These are phyloP conservation scores for Branchinecta lindahli DNA, from an alignment of 1,140 invertebrate species.

Conservation along the genomic window DNA sequence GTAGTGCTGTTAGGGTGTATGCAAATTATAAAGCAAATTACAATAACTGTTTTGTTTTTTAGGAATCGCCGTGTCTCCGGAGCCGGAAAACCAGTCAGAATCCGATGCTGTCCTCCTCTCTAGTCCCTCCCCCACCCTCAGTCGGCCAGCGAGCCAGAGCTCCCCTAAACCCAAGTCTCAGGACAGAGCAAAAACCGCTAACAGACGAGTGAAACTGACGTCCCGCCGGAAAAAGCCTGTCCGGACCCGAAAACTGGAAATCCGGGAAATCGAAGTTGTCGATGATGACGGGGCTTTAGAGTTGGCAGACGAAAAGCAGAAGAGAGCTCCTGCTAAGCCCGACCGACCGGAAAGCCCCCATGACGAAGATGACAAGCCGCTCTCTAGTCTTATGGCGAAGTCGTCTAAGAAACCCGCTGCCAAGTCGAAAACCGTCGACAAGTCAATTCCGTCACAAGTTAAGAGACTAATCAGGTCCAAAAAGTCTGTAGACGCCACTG, in stretches of 20 bases:
- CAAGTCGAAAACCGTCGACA: not conserved
- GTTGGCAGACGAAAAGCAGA: not conserved
- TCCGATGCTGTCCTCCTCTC: not conserved
- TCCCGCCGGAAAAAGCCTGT: too few relatives aligned
- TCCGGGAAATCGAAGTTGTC: not conserved
- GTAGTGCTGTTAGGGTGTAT: too few relatives aligned
- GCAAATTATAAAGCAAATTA: too few relatives aligned
- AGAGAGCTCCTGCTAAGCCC: not conserved
- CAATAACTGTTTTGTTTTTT: too few relatives aligned
- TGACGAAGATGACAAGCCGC: not conserved
- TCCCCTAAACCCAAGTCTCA: too few relatives aligned
- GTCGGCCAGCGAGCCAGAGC: too few relatives aligned
- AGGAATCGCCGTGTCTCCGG: conserved; percentile 2
- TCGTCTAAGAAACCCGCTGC: not conserved
- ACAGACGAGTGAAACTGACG: too few relatives aligned
- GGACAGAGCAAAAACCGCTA: too few relatives aligned
- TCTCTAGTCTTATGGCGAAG: not conserved
- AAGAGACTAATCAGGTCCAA: not conserved
- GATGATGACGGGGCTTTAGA: not conserved
- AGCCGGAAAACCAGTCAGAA: not conserved
- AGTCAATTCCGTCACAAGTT: not conserved
- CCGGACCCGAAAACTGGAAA: not conserved
- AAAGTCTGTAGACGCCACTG: not conserved
- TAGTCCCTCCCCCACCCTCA: not conserved
- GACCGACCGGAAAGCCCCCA: too few relatives aligned